Evolutionary conservation across 2,888 invertebrate genomes (phyloP).

Genomic region (Stenodera caucasica): DNA sequence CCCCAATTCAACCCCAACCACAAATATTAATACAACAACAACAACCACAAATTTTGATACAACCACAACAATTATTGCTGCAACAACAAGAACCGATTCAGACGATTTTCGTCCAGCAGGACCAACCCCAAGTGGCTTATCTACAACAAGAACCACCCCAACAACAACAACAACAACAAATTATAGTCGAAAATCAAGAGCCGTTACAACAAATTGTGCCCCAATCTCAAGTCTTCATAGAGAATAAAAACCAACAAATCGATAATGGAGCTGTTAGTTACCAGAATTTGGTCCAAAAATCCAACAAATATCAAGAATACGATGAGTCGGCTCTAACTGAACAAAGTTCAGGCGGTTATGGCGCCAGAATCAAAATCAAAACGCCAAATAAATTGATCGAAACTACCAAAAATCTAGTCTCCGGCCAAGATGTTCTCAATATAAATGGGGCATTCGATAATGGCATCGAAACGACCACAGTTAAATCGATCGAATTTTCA

Average conservation of each 20-base stretch:
- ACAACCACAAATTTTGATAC: slow-evolving; percentile 21
- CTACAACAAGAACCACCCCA: slow-evolving; percentile 13
- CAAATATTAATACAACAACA: slow-evolving; percentile 12
- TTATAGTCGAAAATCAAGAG: slow-evolving; percentile 4
- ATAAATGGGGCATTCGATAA: slow-evolving; percentile 61
- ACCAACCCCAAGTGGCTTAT: slow-evolving; percentile 13
- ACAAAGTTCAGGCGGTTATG: slow-evolving; percentile 44
- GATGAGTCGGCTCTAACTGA: slow-evolving; percentile 20
- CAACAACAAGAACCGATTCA: slow-evolving; percentile 26
- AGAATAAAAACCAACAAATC: background rate
- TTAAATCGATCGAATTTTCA: slow-evolving; percentile 31
- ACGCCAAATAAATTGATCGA: slow-evolving; percentile 58
- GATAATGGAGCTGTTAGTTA: background rate
- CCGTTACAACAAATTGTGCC: slow-evolving; percentile 15
- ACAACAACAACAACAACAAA: slow-evolving; percentile 7
- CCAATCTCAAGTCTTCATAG: background rate
- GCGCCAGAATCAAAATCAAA: slow-evolving; percentile 46
- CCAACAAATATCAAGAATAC: slow-evolving; percentile 16
- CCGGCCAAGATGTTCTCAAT: slow-evolving; percentile 65
- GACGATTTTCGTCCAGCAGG: slow-evolving; percentile 16
- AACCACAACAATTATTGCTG: slow-evolving; percentile 12
- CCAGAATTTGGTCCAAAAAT: slow-evolving; percentile 6
- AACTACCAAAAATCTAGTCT: slow-evolving; percentile 64
- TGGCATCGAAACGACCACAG: slow-evolving; percentile 18
- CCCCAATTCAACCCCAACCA: slow-evolving; percentile 9